These are phyloP conservation scores for Pandemis cinnamomeana DNA, from an alignment of 2,888 invertebrate species.

Conservation along the genomic window DNA sequence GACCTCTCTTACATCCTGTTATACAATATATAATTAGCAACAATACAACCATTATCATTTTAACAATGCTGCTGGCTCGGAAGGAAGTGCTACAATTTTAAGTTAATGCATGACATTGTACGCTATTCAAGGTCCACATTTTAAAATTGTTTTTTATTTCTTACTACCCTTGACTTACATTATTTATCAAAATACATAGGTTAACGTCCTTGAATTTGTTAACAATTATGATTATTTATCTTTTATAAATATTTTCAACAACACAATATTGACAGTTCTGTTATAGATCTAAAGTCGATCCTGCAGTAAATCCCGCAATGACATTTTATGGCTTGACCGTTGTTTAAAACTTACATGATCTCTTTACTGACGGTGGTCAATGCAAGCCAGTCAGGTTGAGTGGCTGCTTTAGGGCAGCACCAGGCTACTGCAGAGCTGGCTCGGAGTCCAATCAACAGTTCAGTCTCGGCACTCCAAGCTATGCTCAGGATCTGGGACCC, in stretches of 20 bases:
- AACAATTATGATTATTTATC: not conserved
- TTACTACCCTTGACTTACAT: conserved; percentile 19
- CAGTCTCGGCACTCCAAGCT: conserved; percentile 77
- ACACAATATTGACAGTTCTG: too few relatives aligned
- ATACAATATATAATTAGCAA: conserved; percentile 10
- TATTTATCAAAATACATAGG: not conserved
- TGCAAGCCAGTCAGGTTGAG: conserved; percentile 73
- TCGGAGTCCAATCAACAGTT: conserved; percentile 74
- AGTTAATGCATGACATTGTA: conserved; percentile 24
- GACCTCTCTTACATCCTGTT: not conserved
- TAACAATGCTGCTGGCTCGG: conserved; percentile 3
- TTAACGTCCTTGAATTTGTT: not conserved
- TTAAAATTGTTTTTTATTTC: not conserved
- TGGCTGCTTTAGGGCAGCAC: conserved; percentile 75
- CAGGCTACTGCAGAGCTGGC: conserved; percentile 76
- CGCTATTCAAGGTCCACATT: conserved; percentile 14
- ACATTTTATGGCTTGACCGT: not conserved
- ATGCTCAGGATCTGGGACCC: conserved; percentile 79
- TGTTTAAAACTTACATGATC: conserved; percentile 63
- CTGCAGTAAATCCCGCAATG: not conserved
- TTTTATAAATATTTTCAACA: too few relatives aligned
- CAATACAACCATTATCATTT: not conserved
- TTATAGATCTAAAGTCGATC: too few relatives aligned
- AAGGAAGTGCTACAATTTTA: conserved; percentile 25
- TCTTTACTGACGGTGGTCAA: conserved; percentile 77